phyloP scores from a whole-genome alignment of 2,888 invertebrate genomes.

The Drosophila merina region DNA sequence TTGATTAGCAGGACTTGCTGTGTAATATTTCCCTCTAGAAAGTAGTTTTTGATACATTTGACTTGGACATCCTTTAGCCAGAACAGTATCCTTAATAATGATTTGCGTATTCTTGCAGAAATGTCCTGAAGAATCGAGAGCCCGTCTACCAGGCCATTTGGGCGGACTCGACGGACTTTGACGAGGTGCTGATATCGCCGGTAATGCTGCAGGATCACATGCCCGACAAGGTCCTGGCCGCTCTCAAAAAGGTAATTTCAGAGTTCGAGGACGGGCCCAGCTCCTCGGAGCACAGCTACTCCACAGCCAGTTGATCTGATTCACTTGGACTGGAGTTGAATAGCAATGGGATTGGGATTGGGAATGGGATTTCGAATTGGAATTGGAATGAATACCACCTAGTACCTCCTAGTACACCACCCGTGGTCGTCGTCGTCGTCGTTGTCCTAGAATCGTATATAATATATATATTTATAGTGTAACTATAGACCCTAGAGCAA shows the following conservation, averaged over 20 bases:
- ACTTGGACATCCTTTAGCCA: too few relatives aligned
- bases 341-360: too few relatives aligned
- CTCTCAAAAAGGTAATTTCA: slow-evolving; percentile 91
- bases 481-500: slow-evolving; percentile 33
- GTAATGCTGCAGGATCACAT: slow-evolving; percentile 96
- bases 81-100: background rate
- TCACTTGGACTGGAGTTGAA: slow-evolving; percentile 9
- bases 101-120: slow-evolving; percentile 84
- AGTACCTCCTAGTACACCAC: slow-evolving; percentile 1
- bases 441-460: slow-evolving; percentile 44
- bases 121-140: slow-evolving; percentile 88
- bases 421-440: slow-evolving; percentile 41
- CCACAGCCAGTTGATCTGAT: slow-evolving; percentile 68
- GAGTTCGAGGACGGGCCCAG: slow-evolving; percentile 75
- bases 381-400: slow-evolving; percentile 33
- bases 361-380: background rate
- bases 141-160: slow-evolving; percentile 94
- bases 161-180: slow-evolving; percentile 93
- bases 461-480: slow-evolving; percentile 29
- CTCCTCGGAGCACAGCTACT: slow-evolving; percentile 74
- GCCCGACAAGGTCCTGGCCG: slow-evolving; percentile 93
- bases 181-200: slow-evolving; percentile 94
- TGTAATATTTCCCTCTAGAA: slow-evolving; percentile 9
- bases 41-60: slow-evolving; percentile 4
- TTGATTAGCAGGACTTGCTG: slow-evolving; percentile 10